phyloP scores from a whole-genome alignment of 2,797 vertebrate species.

The Acrossocheilus wenchowensis region DNA sequence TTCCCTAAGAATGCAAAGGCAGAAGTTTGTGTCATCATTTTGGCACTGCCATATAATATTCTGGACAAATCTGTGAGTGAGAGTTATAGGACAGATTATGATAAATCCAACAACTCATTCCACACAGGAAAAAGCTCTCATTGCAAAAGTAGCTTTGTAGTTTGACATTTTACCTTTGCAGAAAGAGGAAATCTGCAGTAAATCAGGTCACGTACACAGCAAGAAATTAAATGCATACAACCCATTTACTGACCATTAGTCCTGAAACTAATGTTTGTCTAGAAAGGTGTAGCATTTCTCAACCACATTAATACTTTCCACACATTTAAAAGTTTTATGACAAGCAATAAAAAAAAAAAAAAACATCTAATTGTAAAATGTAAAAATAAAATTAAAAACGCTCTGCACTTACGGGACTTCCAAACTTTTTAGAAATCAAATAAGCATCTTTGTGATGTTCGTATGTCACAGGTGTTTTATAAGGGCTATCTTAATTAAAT shows the following conservation, averaged over 20 bases:
- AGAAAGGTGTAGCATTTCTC: neutral
- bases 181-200: slow-evolving; percentile 69
- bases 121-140: neutral
- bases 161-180: slow-evolving; percentile 36
- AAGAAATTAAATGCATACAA: slow-evolving; percentile 10
- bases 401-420: neutral
- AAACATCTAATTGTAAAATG: neutral
- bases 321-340: neutral
- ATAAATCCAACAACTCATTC: neutral
- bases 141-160: slow-evolving; percentile 40
- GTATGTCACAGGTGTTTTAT: neutral
- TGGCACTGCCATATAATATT: neutral
- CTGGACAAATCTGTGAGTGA: neutral
- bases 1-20: neutral
- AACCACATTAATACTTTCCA: neutral
- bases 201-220: slow-evolving; percentile 63
- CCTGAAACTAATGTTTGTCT: neutral
- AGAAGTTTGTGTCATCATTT: neutral
- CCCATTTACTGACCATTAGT: slow-evolving; percentile 33
- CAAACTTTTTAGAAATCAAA: neutral
- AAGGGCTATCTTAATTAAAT: neutral
- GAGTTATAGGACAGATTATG: neutral
- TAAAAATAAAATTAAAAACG: neutral
- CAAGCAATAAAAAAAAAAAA: neutral
- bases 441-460: no score